phyloP scores from a whole-genome alignment of 2,113 vertebrate genomes.

The Xiphophorus hellerii region DNA sequence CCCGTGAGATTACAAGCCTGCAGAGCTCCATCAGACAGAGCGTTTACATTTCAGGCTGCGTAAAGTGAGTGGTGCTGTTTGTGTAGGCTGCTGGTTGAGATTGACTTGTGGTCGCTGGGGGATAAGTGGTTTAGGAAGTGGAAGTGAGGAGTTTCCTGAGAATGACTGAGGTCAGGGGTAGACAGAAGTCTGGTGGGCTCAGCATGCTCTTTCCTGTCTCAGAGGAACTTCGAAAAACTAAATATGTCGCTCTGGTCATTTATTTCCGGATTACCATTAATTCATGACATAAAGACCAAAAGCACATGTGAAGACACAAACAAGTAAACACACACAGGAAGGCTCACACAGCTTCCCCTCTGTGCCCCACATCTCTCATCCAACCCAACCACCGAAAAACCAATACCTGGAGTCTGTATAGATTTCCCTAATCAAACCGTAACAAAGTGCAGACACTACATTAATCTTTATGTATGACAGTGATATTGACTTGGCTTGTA shows the following conservation, averaged over 20 bases:
- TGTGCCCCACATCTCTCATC: constrained; percentile 32
- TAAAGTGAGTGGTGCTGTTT: constrained; percentile 55
- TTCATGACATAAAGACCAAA: constrained; percentile 47
- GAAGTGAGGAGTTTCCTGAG: constrained; percentile 61
- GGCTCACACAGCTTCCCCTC: constrained; percentile 10
- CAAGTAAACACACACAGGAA: constrained; percentile 11
- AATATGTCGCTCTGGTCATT: constrained; percentile 48
- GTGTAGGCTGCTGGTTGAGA: constrained; percentile 39
- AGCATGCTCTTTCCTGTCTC: constrained; percentile 55
- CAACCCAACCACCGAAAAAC: constrained; percentile 31
- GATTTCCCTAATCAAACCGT: constrained; percentile 66
- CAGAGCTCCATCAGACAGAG: constrained; percentile 37
- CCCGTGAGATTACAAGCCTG: constrained; percentile 38
- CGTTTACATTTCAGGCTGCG: constrained; percentile 30
- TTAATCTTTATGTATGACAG: constrained; percentile 71
- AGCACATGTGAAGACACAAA: constrained; percentile 12
- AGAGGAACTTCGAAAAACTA: constrained; percentile 51
- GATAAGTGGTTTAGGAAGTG: constrained; percentile 66
- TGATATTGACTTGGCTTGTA: constrained; percentile 52
- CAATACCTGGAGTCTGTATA: constrained; percentile 43
- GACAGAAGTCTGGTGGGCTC: constrained; percentile 28
- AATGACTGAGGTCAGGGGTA: constrained; percentile 54
- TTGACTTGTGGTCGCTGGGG: constrained; percentile 54
- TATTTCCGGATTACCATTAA: constrained; percentile 64
- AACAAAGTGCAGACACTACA: constrained; percentile 70